A percentile compares a stretch with the other conserved stretches of the same genome.
Conservation (phyloP, 2,888 invertebrate species). For the Romanomermis culicivorax region DNA sequence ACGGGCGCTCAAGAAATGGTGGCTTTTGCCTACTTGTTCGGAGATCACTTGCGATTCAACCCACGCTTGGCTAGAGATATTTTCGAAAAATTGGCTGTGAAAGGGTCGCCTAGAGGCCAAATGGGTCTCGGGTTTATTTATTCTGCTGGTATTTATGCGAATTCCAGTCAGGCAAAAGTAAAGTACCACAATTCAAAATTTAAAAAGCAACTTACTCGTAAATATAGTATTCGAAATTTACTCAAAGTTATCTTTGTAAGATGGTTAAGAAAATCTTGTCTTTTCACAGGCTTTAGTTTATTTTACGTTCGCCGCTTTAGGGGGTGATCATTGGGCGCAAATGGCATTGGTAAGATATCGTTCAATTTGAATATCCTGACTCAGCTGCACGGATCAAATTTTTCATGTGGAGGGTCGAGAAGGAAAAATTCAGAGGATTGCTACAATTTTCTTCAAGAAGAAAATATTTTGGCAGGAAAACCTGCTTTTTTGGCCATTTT, state of each 20-base stretch:
- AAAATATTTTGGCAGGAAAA: background rate
- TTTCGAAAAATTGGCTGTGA: slow-evolving; percentile 50
- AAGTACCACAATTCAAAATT: too few relatives aligned
- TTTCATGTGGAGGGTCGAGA: too few relatives aligned
- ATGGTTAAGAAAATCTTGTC: too few relatives aligned
- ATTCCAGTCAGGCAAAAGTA: slow-evolving; percentile 29
- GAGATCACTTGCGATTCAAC: slow-evolving; percentile 54
- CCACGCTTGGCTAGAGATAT: slow-evolving; percentile 49
- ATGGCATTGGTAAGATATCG: slow-evolving; percentile 54
- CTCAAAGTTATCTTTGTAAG: too few relatives aligned
- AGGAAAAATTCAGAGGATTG: too few relatives aligned
- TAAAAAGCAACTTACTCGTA: too few relatives aligned
- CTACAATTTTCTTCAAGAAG: too few relatives aligned
- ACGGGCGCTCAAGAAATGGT: slow-evolving; percentile 55
- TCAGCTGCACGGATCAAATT: too few relatives aligned
- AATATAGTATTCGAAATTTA: too few relatives aligned
- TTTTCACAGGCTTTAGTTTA: slow-evolving; percentile 52
- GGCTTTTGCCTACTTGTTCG: slow-evolving; percentile 70
- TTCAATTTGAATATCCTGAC: too few relatives aligned
- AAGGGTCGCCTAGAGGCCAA: slow-evolving; percentile 67
- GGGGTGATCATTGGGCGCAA: slow-evolving; percentile 74
- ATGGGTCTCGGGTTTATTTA: slow-evolving; percentile 38
- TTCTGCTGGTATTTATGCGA: slow-evolving; percentile 31
- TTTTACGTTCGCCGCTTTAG: slow-evolving; percentile 70
- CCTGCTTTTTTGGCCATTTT: too few relatives aligned